Base-by-base conservation (phyloP, 37 sponge, comb jelly and placozoan species). In the Agelas oroides region DNA sequence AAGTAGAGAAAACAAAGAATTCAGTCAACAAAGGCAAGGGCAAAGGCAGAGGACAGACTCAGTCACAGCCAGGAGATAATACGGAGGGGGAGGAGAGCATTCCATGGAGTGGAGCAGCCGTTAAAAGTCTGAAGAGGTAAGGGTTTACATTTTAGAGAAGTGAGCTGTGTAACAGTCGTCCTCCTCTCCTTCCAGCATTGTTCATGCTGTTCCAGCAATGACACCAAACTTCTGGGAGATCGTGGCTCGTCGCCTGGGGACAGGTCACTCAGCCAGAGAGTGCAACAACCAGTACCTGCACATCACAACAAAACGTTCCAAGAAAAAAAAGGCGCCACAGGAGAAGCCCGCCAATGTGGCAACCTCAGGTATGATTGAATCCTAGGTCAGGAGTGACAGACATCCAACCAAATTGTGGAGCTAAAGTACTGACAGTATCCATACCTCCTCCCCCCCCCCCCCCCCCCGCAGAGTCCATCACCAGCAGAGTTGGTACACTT, bases 221-320 rank as follows among this genome's bases (percentile, higher is more conserved):
- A 72, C 73, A 1, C 12, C 76, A 2, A 60, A 78, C 62, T 89
- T 89, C 66, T 89, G 90, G 90, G 65, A 71, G 57, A 46, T 21
- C 27, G 90, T 89, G 58, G 71, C 90, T 21, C 14, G 28, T 27
- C 35, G 52, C 19, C 2, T 89, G 57, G 32, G 21, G 34, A 55
- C 27, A 11, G 70, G 71, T n/a, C 65, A 77, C 79, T 37, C 90
- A 8, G 79, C 90, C 59, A 8, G 12, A 2, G 84, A 83, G 63
- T 89, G 90, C 54, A 35, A 38, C 58, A 56, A 5, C 2, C 21
- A 59, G 55, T 88, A 88, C 83, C 38, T 28, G 8, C 41, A 76
- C 59, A 33, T 11, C 59, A 33, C 5, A 18, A 69, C 1, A 25
- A 55, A 28, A 38, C 24, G 25, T 46, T 52, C 54, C 11, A 33